Conservation (phyloP, 1,140 invertebrate species). For the Aleiodes sp. region DNA sequence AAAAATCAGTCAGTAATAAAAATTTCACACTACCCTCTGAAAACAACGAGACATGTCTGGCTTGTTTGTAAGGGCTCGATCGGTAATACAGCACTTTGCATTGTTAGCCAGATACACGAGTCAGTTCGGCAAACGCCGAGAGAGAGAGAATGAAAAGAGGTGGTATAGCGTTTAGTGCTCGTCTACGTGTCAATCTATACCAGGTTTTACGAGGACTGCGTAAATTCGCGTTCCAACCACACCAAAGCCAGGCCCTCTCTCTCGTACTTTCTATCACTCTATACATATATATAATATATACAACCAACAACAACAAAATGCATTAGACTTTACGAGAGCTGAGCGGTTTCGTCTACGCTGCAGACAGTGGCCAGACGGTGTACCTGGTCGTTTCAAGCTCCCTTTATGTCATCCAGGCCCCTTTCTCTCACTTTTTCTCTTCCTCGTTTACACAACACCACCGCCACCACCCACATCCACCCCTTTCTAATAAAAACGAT, state of each 20-base stretch:
- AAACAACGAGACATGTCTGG: background rate
- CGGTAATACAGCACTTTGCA: conserved; percentile 53
- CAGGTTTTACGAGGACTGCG: conserved; percentile 54
- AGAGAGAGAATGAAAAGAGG: too few relatives aligned
- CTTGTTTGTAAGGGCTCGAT: conserved; percentile 32
- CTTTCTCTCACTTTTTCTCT: background rate
- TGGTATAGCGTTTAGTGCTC: conserved; percentile 50
- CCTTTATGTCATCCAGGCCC: conserved; percentile 4
- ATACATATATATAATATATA: conserved; percentile 8
- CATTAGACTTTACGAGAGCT: conserved; percentile 54
- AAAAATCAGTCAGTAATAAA: background rate
- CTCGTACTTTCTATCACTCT: background rate
- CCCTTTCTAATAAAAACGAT: background rate
- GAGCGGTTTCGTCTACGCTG: conserved; percentile 35
- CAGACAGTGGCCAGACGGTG: conserved; percentile 31
- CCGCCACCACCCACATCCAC: background rate
- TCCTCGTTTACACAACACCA: background rate
- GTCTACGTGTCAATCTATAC: conserved; percentile 56
- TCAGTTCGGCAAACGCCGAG: conserved; percentile 20
- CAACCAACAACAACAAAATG: conserved; percentile 50
- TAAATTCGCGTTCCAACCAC: conserved; percentile 28
- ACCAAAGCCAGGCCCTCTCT: conserved; percentile 25
- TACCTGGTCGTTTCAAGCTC: conserved; percentile 36
- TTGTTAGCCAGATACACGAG: conserved; percentile 49
- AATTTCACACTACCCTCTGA: background rate